Percentiles rank a stretch among this genome's conserved stretches.
Evolutionary conservation across 2,113 vertebrate genomes (phyloP).

Genomic region (Empidonax traillii): DNA sequence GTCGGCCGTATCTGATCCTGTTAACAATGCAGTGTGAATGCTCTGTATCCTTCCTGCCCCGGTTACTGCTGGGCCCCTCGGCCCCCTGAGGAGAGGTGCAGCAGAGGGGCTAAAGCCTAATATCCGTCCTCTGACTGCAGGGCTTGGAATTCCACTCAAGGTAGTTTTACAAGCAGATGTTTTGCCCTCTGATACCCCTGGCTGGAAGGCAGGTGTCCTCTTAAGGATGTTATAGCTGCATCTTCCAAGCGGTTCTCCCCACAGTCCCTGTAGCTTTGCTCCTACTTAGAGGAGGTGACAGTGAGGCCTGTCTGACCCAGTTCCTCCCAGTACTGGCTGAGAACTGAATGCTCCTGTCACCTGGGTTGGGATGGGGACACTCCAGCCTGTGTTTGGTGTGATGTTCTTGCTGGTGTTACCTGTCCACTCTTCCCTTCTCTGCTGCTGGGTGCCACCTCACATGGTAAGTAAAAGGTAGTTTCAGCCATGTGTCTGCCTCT

Average conservation of each 20-base stretch:
- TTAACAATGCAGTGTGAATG: slow-evolving; percentile 22
- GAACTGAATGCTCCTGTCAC: not conserved
- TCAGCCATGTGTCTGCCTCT: rapidly evolving
- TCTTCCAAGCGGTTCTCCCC: not conserved
- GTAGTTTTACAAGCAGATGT: not conserved
- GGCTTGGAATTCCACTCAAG: not conserved
- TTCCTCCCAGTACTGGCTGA: rapidly evolving
- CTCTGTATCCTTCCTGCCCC: slow-evolving; percentile 47
- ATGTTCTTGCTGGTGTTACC: slow-evolving; percentile 14
- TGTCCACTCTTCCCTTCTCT: slow-evolving; percentile 22
- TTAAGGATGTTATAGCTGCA: not conserved
- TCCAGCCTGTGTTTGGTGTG: not conserved
- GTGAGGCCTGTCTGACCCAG: not conserved
- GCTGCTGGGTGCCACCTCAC: slow-evolving; percentile 21
- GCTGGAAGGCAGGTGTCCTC: not conserved
- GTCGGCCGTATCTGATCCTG: slow-evolving; percentile 25
- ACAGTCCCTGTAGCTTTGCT: not conserved
- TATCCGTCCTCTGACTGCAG: not conserved
- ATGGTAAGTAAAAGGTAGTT: not conserved
- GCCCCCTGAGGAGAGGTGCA: not conserved
- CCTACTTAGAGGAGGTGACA: too few species aligned
- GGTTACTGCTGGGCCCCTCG: not conserved
- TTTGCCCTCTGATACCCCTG: not conserved
- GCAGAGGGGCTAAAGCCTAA: not conserved
- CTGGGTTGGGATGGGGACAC: not conserved